Base-by-base conservation (phyloP, 2,797 vertebrate genomes). In the Falco cherrug region DNA sequence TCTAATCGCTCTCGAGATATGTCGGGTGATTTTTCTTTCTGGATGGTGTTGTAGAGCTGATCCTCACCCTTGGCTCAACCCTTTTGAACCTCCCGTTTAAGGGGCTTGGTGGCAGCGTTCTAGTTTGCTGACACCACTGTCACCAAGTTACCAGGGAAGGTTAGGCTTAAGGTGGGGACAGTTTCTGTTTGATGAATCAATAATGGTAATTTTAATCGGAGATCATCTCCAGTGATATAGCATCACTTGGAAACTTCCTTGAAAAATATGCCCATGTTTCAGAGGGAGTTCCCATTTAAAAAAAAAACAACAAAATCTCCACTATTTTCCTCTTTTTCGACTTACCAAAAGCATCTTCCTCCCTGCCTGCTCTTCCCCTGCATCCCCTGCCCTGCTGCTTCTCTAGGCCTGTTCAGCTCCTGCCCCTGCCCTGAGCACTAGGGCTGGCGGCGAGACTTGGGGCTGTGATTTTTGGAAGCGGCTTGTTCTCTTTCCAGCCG, bases 1-100 rank as follows among this genome's bases (percentile, higher is more conserved):
- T 96, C 83, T 90, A 71, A 90, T 97, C 71, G 14, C 93, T 95
- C 94, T 75, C 53, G 95, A 96, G 90, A 84, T 29, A 29, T 15
- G 63, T 84, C 12, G 6, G 93, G 93, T 71, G 89, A 87, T 61
- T 86, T 76, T 95, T 79, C 87, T 69, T 82, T 87, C 89, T 89
- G 94, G 77, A 43, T 79, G 87, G 68, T 91, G 75, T 71, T 48
- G 64, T 80, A 83, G 78, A 96, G 84, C 56, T 93, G 95, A 80
- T 94, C 75, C 76, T 94, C 65, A 77, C 64, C 70, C 57, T 83
- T 28, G 31, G 29, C 28, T 69, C 75, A 87, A 39, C 11, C 50
- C 87, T 93, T 96, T 87, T 56, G n/a, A 59, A 63, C 29, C 37
- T 94, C 56, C 10, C 2, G 2, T 84, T 90, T 47, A 21, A 41